These are phyloP conservation scores for Phaethon lepturus DNA, from an alignment of 2,113 vertebrate genomes.

Conservation along the genomic window DNA sequence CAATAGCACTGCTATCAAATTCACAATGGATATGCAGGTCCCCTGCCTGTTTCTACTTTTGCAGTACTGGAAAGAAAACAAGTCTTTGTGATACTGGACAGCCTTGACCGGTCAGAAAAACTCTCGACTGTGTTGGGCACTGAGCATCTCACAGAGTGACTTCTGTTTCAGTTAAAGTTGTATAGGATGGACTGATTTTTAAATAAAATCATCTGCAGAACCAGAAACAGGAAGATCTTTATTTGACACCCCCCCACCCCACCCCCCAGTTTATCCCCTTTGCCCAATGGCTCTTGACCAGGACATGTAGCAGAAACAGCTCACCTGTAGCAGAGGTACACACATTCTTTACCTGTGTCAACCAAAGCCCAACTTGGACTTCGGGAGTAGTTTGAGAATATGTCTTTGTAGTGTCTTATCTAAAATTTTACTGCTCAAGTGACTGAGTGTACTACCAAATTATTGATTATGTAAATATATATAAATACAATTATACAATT, in stretches of 20 bases:
- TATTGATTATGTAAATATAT: background rate
- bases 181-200: background rate
- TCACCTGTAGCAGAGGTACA: background rate
- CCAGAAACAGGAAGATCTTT: background rate
- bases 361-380: background rate
- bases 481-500: background rate
- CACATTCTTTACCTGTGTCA: background rate
- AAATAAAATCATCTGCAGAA: background rate
- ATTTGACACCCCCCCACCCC: background rate
- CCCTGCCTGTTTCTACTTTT: background rate
- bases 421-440: background rate
- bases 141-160: background rate
- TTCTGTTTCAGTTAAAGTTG: background rate
- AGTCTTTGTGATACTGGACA: background rate
- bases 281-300: background rate
- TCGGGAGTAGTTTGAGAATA: background rate
- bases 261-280: rapidly evolving
- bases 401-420: background rate
- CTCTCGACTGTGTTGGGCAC: background rate
- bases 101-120: background rate
- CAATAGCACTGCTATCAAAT: background rate
- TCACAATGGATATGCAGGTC: background rate
- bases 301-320: background rate
- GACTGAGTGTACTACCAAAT: background rate
- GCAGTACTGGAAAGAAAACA: background rate